A percentile compares a stretch with the other conserved stretches of the same genome.
Evolutionary conservation across 2,113 vertebrate species (phyloP).

Genomic region (Chunga burmeisteri): DNA sequence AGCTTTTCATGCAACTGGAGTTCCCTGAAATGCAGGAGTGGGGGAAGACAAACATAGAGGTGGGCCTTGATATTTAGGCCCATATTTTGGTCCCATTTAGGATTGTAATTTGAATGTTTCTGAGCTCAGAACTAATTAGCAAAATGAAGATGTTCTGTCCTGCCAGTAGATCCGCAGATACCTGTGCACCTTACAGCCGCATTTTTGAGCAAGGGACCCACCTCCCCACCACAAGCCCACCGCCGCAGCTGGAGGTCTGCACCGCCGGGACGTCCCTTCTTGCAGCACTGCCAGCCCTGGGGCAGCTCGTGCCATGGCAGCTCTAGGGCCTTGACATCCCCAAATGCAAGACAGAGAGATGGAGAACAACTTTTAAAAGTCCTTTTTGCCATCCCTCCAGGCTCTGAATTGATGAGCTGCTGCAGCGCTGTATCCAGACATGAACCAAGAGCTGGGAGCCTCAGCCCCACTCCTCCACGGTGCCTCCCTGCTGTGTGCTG

Average conservation of each 20-base stretch:
- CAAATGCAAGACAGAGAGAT: neutral
- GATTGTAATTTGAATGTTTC: neutral
- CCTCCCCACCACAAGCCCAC: neutral
- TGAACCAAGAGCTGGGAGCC: neutral
- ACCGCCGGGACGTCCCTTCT: neutral
- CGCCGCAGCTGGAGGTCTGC: neutral
- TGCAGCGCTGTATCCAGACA: neutral
- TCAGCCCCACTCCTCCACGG: rapidly evolving
- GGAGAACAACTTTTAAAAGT: neutral
- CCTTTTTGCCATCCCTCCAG: neutral
- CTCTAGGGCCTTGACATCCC: neutral
- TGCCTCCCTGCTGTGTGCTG: neutral
- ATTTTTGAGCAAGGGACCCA: neutral
- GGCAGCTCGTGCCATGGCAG: neutral
- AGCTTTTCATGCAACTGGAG: neutral
- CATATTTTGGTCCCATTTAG: neutral
- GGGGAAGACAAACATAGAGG: neutral
- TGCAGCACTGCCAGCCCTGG: neutral
- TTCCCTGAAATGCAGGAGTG: neutral
- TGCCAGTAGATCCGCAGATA: neutral
- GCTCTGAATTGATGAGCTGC: neutral
- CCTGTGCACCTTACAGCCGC: neutral
- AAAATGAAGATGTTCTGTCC: neutral
- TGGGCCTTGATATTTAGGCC: neutral
- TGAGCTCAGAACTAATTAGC: neutral